A percentile compares a stretch with the other conserved stretches of the same genome.
phyloP scores from a whole-genome alignment of 2,113 vertebrate genomes.

The Platysteira castanea region DNA sequence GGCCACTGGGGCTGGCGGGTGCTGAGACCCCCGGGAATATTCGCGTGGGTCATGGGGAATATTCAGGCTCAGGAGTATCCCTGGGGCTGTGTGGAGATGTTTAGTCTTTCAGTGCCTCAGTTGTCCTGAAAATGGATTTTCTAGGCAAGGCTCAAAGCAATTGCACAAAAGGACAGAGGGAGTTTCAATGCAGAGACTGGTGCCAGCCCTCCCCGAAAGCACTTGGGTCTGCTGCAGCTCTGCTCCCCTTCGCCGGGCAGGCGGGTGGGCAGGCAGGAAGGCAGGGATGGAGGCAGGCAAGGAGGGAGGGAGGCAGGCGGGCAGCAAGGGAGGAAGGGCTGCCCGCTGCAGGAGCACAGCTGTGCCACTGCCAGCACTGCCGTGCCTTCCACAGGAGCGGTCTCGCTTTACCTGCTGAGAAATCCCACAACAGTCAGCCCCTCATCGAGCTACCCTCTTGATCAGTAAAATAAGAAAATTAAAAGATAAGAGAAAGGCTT shows the following conservation, averaged over 20 bases:
- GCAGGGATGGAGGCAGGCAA: background rate
- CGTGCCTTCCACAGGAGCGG: background rate
- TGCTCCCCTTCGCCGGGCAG: background rate
- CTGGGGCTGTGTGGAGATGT: background rate
- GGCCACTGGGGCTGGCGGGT: background rate
- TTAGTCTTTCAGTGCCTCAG: background rate
- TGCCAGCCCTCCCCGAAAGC: background rate
- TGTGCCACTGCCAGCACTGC: background rate
- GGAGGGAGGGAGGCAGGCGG: background rate
- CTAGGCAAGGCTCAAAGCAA: background rate
- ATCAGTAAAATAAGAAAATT: background rate
- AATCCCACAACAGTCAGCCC: background rate
- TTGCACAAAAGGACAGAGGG: background rate
- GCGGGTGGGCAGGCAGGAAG: background rate
- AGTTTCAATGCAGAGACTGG: rapidly evolving
- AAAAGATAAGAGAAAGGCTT: background rate
- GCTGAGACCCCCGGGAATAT: background rate
- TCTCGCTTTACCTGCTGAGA: background rate
- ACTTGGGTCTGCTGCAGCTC: background rate
- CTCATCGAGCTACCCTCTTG: background rate
- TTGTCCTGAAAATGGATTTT: background rate
- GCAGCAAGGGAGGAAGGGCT: background rate
- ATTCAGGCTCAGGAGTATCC: background rate
- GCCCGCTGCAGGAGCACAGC: background rate
- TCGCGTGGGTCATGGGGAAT: rapidly evolving